Evolutionary conservation across 2,113 vertebrate genomes (phyloP).

Genomic region (Columbina picui): DNA sequence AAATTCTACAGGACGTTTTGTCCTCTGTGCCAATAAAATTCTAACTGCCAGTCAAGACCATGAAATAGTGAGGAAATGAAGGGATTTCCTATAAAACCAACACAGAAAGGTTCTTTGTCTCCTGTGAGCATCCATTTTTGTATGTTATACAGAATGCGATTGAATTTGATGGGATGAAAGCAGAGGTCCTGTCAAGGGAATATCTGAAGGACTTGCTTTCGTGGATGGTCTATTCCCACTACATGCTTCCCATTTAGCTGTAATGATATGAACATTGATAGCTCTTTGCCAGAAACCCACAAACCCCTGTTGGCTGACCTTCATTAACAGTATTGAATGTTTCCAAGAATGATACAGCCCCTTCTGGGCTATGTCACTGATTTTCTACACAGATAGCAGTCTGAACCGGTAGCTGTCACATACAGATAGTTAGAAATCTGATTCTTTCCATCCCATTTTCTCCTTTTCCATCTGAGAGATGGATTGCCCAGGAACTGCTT

Average conservation of each 20-base stretch:
- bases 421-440: not conserved
- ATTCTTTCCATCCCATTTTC: not conserved
- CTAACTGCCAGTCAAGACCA: not conserved
- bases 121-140: not conserved
- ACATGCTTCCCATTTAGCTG: not conserved
- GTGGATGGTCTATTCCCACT: not conserved
- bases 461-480: not conserved
- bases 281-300: not conserved
- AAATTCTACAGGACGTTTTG: not conserved
- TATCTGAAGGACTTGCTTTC: not conserved
- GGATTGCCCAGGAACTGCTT: not conserved
- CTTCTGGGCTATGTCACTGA: not conserved
- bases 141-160: not conserved
- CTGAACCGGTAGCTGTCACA: not conserved
- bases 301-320: not conserved
- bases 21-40: not conserved
- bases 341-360: not conserved
- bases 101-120: not conserved
- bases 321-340: not conserved
- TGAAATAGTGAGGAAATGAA: not conserved
- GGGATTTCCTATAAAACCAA: not conserved
- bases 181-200: not conserved
- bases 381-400: not conserved
- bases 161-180: not conserved
- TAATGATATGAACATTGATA: not conserved